Percentiles rank a stretch among this genome's conserved stretches.
Conservation (phyloP, 2,888 invertebrate genomes). For the Ormyrus pomaceus region DNA sequence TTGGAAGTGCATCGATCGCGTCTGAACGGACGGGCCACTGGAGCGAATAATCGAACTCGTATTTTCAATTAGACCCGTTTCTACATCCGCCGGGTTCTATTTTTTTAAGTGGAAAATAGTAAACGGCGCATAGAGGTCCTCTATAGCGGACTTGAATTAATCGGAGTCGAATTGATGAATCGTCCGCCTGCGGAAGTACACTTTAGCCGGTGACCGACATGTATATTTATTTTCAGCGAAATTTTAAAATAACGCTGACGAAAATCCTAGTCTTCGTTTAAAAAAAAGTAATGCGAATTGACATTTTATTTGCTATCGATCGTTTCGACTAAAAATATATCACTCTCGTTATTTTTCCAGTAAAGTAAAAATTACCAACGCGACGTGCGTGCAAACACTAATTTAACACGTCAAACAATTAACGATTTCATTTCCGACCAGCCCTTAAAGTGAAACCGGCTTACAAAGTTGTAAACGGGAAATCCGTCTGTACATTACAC, state of each 20-base stretch:
- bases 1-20: conserved; percentile 7
- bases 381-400: not conserved
- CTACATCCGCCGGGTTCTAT: not conserved
- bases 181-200: not conserved
- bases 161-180: conserved; percentile 9
- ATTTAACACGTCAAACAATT: not conserved
- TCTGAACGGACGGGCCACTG: conserved; percentile 16
- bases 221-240: conserved; percentile 45
- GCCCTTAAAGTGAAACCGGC: not conserved
- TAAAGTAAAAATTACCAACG: too few species aligned
- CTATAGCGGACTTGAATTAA: conserved; percentile 38
- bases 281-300: too few species aligned
- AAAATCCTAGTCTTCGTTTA: too few species aligned
- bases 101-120: conserved; percentile 13
- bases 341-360: not conserved
- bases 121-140: not conserved
- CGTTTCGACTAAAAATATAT: conserved; percentile 11
- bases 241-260: conserved; percentile 1
- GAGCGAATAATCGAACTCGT: conserved; percentile 42
- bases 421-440: conserved; percentile 19
- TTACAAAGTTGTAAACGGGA: conserved; percentile 13
- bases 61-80: conserved; percentile 50
- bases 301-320: not conserved
- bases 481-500: conserved; percentile 17
- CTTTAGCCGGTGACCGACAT: not conserved